Evolutionary conservation across 2,888 invertebrate species (phyloP), one percentile per base, ranked within the genome.

Genomic region (Leucophenga maculata): DNA sequence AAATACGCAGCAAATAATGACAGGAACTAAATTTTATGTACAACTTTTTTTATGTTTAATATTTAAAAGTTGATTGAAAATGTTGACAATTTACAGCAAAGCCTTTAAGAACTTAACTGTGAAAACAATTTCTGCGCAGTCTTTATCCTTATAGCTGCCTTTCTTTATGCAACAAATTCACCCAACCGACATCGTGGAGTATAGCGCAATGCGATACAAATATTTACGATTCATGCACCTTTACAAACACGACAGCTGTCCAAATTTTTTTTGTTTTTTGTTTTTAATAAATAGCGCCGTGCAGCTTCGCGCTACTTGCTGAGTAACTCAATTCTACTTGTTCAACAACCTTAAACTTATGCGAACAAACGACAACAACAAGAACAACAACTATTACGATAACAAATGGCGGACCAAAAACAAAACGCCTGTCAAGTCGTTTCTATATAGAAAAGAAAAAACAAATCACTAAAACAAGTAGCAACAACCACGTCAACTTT

Each of bases 161-260:
- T 39, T 8, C 11, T 39, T 39, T 39, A 11, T 39, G 8, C 11
- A 26, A 26, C 26, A 26, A 26, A 26, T 39, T 39, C 8, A 39
- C 39, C 9, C 39, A 1, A 11, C 8, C 8, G 32, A 32, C 32
- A 6, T 32, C 8, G 8, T 32, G 8, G 32, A 6, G 32, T 32
- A 32, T 6, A 32, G 32, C 8, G 8, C 20, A 16, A 52, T 9
- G 26, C 8, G 57, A 39, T 9, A 52, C 32, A 52, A 65, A 65
- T 67, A 67, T 67, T 67, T 67, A 59, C 50, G 67, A 59, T 52
- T 32, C 32, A 13, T 52, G 55, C 66, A 55, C 66, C 66, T 66
- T 66, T 20, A 44, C n/a, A 13, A 39, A 44, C 55, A 16, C 55
- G 39, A 68, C 68, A 68, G 68, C 68, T 68, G 68, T 68, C 68